These are phyloP conservation scores for Portunus trituberculatus DNA, from an alignment of 1,140 invertebrate species.

Conservation along the genomic window DNA sequence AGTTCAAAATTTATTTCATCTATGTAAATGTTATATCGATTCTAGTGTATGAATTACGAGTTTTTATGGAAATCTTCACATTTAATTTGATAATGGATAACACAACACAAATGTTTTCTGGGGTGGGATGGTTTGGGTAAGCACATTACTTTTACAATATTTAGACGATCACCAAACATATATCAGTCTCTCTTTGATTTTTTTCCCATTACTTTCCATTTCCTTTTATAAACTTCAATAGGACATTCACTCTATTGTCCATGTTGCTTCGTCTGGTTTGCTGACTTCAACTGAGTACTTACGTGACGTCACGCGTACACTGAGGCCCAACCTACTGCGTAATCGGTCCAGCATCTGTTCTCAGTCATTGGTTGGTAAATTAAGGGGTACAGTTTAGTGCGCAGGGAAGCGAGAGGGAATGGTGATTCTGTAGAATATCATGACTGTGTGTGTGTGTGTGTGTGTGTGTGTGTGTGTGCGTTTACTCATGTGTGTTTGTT, in stretches of 20 bases:
- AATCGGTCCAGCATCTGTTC: slow-evolving; percentile 47
- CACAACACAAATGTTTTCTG: too few species aligned
- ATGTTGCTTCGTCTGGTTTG: neutral
- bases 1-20: too few species aligned
- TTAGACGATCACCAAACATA: neutral
- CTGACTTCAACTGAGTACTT: neutral
- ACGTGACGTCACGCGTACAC: neutral
- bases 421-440: neutral
- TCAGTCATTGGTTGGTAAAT: slow-evolving; percentile 55
- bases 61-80: too few species aligned
- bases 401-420: slow-evolving; percentile 15
- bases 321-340: slow-evolving; percentile 8
- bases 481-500: neutral
- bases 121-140: neutral
- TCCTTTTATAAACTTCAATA: neutral
- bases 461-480: slow-evolving; percentile 29
- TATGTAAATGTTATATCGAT: too few species aligned
- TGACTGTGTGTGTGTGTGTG: neutral
- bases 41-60: too few species aligned
- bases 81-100: too few species aligned
- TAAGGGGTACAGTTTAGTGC: slow-evolving; percentile 36
- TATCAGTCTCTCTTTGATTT: neutral
- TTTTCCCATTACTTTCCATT: neutral
- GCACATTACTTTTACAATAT: neutral
- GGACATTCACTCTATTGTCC: neutral